These are phyloP conservation scores for Upupa epops DNA, from an alignment of 2,113 vertebrate species.

Conservation along the genomic window DNA sequence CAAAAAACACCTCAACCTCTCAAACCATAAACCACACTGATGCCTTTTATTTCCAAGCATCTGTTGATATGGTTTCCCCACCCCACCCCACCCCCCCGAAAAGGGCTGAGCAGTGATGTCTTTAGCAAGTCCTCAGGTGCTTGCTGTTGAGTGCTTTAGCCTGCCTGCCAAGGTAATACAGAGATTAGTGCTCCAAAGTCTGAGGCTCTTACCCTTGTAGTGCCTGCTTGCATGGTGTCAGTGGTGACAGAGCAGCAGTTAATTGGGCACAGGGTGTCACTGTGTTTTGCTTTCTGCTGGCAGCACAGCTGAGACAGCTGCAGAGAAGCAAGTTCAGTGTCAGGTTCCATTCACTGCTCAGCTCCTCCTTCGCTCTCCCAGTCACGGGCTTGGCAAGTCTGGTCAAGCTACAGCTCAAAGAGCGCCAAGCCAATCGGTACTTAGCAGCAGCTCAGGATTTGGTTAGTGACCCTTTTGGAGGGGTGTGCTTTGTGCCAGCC, in stretches of 20 bases:
- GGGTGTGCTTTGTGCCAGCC: neutral
- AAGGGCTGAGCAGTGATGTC: neutral
- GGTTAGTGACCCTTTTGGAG: neutral
- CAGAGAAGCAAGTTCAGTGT: neutral
- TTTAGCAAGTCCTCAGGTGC: neutral
- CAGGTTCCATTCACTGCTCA: neutral
- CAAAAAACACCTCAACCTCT: neutral
- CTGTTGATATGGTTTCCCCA: neutral
- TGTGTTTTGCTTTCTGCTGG: neutral
- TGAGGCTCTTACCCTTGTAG: neutral
- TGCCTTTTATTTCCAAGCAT: neutral
- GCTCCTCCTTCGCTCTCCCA: neutral
- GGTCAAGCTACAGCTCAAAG: neutral
- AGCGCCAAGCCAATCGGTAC: neutral
- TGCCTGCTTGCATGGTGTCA: neutral
- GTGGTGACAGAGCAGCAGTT: neutral
- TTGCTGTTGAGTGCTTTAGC: neutral
- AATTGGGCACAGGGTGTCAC: neutral
- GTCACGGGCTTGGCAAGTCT: neutral
- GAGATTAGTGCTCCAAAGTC: neutral
- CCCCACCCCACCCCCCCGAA: neutral
- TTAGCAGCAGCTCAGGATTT: neutral
- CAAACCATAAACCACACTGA: neutral
- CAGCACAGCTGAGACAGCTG: neutral
- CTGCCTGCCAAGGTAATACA: neutral